phyloP scores from a whole-genome alignment of 2,113 vertebrate species.

The Galbula dea region DNA sequence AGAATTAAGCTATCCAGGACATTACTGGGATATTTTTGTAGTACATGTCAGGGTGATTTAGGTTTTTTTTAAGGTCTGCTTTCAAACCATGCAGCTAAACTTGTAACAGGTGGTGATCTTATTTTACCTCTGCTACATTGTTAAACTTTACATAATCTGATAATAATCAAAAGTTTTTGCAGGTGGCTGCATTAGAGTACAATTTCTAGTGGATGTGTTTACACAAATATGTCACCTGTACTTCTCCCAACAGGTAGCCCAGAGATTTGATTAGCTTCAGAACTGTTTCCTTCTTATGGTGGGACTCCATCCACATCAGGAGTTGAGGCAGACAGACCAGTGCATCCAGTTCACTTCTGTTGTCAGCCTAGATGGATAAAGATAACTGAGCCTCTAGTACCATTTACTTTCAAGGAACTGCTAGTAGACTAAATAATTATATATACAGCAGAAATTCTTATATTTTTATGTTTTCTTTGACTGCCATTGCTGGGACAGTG shows the following conservation, averaged over 20 bases:
- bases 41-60: accelerated
- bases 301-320: background rate
- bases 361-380: background rate
- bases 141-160: background rate
- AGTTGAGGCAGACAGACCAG: background rate
- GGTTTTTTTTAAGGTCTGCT: background rate
- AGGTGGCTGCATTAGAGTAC: background rate
- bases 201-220: background rate
- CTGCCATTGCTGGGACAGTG: background rate
- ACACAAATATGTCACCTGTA: background rate
- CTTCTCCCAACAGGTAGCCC: background rate
- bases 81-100: background rate
- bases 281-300: background rate
- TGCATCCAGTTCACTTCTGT: background rate
- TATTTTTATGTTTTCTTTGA: background rate
- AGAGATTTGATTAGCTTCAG: background rate
- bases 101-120: background rate
- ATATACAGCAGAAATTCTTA: too few species aligned
- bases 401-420: background rate
- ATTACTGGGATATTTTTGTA: background rate
- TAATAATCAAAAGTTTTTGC: background rate
- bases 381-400: background rate
- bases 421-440: background rate
- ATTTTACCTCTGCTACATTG: background rate
- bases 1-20: background rate